phyloP scores from a whole-genome alignment of 2,113 vertebrate genomes.

The Poeciliopsis prolifica region DNA sequence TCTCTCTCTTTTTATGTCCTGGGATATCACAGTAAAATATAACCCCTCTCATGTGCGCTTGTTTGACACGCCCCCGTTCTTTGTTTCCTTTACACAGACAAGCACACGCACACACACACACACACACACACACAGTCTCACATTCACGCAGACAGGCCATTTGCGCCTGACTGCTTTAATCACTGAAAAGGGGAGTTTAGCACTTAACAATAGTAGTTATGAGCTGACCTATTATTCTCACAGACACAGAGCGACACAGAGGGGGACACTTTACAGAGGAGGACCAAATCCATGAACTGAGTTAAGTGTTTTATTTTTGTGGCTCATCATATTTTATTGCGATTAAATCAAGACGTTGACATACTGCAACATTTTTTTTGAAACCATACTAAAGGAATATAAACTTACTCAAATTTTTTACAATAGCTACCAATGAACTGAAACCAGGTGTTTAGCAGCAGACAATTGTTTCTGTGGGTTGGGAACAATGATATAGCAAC shows the following conservation, averaged over 20 bases:
- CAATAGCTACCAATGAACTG: neutral
- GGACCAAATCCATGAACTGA: neutral
- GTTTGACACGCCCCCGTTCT: conserved; percentile 49
- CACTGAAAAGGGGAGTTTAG: conserved; percentile 71
- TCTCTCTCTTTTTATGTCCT: neutral
- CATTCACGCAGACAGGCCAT: conserved; percentile 46
- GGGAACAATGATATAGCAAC: conserved; percentile 41
- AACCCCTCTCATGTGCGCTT: conserved; percentile 37
- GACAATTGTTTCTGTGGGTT: conserved; percentile 28
- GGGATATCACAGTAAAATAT: conserved; percentile 23
- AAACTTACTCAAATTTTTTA: neutral
- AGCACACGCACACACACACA: conserved; percentile 42
- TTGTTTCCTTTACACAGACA: conserved; percentile 23
- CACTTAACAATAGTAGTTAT: conserved; percentile 66
- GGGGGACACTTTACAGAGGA: neutral
- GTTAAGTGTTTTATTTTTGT: neutral
- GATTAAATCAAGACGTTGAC: neutral
- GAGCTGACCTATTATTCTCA: conserved; percentile 63
- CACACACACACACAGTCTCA: conserved; percentile 7
- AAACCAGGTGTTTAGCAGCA: neutral
- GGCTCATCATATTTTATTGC: neutral
- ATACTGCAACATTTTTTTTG: neutral
- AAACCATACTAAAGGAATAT: neutral
- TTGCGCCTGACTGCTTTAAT: conserved; percentile 69
- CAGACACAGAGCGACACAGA: conserved; percentile 2